These are phyloP conservation scores for Tromatobia lineatoria DNA, from an alignment of 2,888 invertebrate species.

Conservation along the genomic window DNA sequence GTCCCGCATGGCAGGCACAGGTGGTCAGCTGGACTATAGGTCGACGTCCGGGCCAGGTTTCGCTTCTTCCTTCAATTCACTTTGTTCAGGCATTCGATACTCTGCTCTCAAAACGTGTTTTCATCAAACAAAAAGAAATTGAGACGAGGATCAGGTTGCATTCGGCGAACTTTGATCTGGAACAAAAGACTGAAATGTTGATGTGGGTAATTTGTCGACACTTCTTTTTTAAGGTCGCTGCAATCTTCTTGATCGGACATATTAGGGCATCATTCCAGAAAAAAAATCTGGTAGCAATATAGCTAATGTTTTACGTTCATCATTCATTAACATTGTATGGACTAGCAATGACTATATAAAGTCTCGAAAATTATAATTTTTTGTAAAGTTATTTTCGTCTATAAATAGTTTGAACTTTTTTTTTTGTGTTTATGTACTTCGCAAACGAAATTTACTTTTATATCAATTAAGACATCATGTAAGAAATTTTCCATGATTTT, in stretches of 20 bases:
- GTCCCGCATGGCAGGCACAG: constrained; percentile 69
- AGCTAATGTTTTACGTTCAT: neutral
- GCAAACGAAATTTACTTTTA: too few relatives aligned
- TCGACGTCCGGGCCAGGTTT: constrained; percentile 60
- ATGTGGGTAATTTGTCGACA: constrained; percentile 26
- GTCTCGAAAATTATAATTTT: too few relatives aligned
- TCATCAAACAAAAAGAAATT: neutral
- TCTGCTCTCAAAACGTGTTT: constrained; percentile 52
- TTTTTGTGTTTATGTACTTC: neutral
- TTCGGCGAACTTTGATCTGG: constrained; percentile 20
- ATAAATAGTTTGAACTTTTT: too few relatives aligned
- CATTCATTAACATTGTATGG: too few relatives aligned
- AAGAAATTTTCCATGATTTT: neutral
- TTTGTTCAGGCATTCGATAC: constrained; percentile 63
- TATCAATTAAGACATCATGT: neutral
- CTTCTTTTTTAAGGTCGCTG: neutral
- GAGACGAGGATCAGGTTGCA: constrained; percentile 12
- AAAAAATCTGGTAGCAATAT: neutral
- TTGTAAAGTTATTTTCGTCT: too few relatives aligned
- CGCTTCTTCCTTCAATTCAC: constrained; percentile 67
- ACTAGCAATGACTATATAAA: too few relatives aligned
- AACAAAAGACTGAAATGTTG: constrained; percentile 10
- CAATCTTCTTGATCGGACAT: neutral
- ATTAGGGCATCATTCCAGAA: neutral
- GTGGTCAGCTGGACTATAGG: constrained; percentile 67